Base-by-base conservation (phyloP, 2,797 vertebrate species). In the Melanotaenia parkinsoni region DNA sequence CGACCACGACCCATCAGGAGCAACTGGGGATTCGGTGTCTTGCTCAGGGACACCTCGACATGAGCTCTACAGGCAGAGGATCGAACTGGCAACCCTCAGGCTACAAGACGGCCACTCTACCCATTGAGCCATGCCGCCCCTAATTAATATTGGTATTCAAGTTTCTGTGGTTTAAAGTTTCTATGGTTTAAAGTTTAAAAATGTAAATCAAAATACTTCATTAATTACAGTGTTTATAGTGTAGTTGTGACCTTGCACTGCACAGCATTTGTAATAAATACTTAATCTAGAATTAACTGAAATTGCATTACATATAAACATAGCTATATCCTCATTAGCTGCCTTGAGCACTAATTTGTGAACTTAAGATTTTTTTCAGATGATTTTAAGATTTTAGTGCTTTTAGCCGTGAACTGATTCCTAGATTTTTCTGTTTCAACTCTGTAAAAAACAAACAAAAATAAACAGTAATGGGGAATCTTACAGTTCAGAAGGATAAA, bases 371-470 rank as follows among this genome's bases (percentile, higher is more conserved):
- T 69, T 56, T 40, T 28, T 63, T 60, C 18, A 28, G 11, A 69
- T 62, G n/a, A 63, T 59, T 54, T 2, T 69, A 33, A 45, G 6
- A 60, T 18, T 57, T 75, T 51, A 45, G 50, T 32, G 20, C 33
- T 69, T 77, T 56, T 63, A 61, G 9, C 22, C 38, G 5, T 33
- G 3, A 16, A 47, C 2, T 74, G n/a, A 64, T 65, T 68, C 54
- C 24, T 56, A 13, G 43, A 22, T 43, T 54, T 47, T n/a, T 35
- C 12, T 40, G 37, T 64, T 81, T 72, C 8, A 60, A 56, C 22
- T 26, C 6, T 4, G 7, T 24, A 0, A 22, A 13, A 38, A 16
- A 37, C 1, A 43, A 32, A 32, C 5, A 33, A 33, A 33, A 33
- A 33, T 32, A 24, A 18, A 33, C 32, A 20, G 35, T n/a, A 7